These are phyloP conservation scores for Martes martes DNA, from an alignment of 2,113 vertebrate genomes.

Conservation along the genomic window DNA sequence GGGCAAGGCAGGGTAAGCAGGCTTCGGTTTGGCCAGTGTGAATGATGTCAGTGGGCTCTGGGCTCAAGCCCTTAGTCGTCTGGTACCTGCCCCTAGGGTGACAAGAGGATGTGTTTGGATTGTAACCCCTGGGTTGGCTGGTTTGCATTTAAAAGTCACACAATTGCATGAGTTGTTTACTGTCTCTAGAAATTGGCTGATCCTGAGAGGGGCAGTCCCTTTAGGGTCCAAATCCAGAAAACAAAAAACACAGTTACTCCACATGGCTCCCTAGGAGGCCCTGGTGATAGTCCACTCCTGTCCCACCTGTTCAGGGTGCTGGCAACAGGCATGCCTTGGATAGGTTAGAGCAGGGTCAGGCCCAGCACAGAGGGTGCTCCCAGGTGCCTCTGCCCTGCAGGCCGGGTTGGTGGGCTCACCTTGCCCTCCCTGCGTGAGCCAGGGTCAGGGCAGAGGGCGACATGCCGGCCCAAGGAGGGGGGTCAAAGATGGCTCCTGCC, in stretches of 20 bases:
- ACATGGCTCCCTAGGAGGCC: background rate
- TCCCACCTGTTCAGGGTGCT: background rate
- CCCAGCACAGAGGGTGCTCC: background rate
- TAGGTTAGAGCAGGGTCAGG: background rate
- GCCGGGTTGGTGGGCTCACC: background rate
- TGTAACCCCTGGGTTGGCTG: background rate
- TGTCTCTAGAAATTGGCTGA: background rate
- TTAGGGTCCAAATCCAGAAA: background rate
- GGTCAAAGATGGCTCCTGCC: background rate
- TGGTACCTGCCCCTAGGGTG: background rate
- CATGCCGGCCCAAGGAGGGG: background rate
- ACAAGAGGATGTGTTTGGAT: background rate
- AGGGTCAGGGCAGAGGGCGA: background rate
- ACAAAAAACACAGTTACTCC: background rate
- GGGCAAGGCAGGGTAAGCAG: background rate
- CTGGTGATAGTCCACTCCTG: accelerated
- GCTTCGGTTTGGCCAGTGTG: background rate
- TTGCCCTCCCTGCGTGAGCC: background rate
- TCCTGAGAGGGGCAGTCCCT: background rate
- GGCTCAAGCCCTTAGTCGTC: background rate
- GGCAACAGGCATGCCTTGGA: background rate
- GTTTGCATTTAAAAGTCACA: background rate
- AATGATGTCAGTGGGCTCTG: background rate
- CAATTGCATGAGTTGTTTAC: background rate
- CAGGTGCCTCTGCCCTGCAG: background rate